phyloP scores from a whole-genome alignment of 2,888 invertebrate genomes.

The Drosophila aldrichi region DNA sequence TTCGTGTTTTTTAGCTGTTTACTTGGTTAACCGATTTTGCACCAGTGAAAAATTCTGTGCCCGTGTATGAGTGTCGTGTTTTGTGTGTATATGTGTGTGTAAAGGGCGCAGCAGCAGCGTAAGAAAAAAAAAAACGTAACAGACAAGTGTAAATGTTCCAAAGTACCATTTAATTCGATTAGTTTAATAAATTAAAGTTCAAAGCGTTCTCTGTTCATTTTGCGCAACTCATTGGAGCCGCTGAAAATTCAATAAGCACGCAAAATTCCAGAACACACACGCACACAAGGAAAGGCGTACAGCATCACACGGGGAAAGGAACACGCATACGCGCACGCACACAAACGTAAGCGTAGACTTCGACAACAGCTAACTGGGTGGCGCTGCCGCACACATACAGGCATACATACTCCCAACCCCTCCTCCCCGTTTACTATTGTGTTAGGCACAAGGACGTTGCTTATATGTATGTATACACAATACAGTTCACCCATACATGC shows the following conservation, averaged over 20 bases:
- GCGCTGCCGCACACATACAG: conserved; percentile 31
- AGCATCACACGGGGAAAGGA: conserved; percentile 36
- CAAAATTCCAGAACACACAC: conserved; percentile 68
- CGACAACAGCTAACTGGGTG: conserved; percentile 72
- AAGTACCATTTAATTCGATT: conserved; percentile 52
- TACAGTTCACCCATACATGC: conserved; percentile 55
- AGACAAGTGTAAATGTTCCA: conserved; percentile 22
- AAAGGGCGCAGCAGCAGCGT: conserved; percentile 71
- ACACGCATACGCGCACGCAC: conserved; percentile 34
- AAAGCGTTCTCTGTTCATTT: conserved; percentile 43
- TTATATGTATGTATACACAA: conserved; percentile 43
- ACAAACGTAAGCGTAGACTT: conserved; percentile 75
- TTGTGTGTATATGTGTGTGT: conserved; percentile 49
- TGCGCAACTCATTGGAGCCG: conserved; percentile 54
- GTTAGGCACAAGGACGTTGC: conserved; percentile 77
- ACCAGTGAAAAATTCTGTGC: conserved; percentile 50
- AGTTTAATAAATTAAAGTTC: conserved; percentile 39
- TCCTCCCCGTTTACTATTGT: conserved; percentile 50
- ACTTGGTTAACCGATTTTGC: conserved; percentile 45
- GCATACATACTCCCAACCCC: background rate
- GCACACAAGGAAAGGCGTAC: conserved; percentile 22
- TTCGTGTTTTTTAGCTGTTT: conserved; percentile 24
- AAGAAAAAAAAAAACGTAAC: conserved; percentile 13
- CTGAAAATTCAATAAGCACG: conserved; percentile 76
- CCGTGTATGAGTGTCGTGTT: conserved; percentile 43